These are phyloP conservation scores for Cynopterus brachyotis DNA, from an alignment of 2,113 vertebrate species.

Conservation along the genomic window DNA sequence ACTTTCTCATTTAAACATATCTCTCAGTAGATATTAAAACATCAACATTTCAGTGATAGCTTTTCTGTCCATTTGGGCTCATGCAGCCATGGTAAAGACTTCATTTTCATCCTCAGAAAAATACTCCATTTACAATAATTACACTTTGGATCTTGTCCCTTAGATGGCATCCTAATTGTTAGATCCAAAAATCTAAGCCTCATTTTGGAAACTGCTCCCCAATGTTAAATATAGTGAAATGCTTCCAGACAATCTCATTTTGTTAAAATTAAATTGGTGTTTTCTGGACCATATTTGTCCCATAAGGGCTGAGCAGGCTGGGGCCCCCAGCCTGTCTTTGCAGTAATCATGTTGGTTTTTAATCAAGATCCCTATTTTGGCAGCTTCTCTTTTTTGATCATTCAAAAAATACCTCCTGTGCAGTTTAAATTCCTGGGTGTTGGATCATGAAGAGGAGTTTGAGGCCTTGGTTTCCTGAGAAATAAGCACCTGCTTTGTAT, in stretches of 20 bases:
- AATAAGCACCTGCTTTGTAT: background rate
- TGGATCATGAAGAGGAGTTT: background rate
- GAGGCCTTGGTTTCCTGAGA: background rate
- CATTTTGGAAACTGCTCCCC: conserved; percentile 66
- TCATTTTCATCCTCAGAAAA: conserved; percentile 40
- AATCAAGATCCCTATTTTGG: conserved; percentile 69
- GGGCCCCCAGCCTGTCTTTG: conserved; percentile 15
- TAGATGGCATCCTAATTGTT: conserved; percentile 57
- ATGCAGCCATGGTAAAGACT: conserved; percentile 34
- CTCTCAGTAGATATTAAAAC: background rate
- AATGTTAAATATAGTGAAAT: conserved; percentile 45
- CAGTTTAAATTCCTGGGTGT: conserved; percentile 17
- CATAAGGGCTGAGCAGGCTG: background rate
- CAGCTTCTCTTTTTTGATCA: conserved; percentile 61
- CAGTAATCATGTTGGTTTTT: conserved; percentile 73
- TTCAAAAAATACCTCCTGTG: conserved; percentile 52
- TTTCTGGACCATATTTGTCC: conserved; percentile 62
- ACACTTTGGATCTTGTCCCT: conserved; percentile 39
- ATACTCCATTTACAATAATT: conserved; percentile 30
- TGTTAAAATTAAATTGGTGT: conserved; percentile 52
- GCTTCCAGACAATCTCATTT: conserved; percentile 62
- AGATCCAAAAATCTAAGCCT: conserved; percentile 50
- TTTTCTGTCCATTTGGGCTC: background rate
- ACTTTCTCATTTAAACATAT: conserved; percentile 14
- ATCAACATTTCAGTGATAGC: background rate